Percentiles rank a stretch among this genome's conserved stretches.
phyloP scores from a whole-genome alignment of 2,113 vertebrate genomes.

The Myotis lucifugus region DNA sequence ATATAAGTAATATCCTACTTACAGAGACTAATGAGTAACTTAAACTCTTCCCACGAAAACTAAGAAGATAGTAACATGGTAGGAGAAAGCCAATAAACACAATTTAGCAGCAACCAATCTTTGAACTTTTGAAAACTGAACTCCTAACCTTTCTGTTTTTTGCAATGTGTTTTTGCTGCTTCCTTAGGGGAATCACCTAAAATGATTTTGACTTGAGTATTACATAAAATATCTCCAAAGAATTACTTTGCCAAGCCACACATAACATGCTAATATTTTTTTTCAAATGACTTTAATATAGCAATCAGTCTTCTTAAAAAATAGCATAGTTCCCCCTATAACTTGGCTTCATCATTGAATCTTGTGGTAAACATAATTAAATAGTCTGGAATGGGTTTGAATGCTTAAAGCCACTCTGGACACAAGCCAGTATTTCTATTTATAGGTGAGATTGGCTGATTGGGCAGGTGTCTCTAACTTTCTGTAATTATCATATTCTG shows the following conservation, averaged over 20 bases:
- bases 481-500: slow-evolving; percentile 42
- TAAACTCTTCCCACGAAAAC: neutral
- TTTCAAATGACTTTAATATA: slow-evolving; percentile 69
- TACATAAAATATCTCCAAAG: slow-evolving; percentile 68
- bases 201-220: slow-evolving; percentile 68
- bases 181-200: slow-evolving; percentile 67
- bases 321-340: slow-evolving; percentile 49
- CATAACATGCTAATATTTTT: slow-evolving; percentile 66
- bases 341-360: slow-evolving; percentile 52
- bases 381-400: slow-evolving; percentile 48
- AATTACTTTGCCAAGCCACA: slow-evolving; percentile 63
- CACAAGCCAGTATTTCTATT: slow-evolving; percentile 54
- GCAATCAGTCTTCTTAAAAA: slow-evolving; percentile 69
- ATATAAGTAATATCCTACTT: neutral
- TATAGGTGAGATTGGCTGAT: slow-evolving; percentile 47
- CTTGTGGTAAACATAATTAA: slow-evolving; percentile 72
- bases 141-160: slow-evolving; percentile 37
- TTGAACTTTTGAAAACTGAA: slow-evolving; percentile 44
- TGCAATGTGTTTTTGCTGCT: slow-evolving; percentile 44
- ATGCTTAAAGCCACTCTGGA: slow-evolving; percentile 50
- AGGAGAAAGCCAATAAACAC: neutral
- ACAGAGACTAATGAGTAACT: neutral
- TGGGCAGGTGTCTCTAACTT: slow-evolving; percentile 50
- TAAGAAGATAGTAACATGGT: neutral
- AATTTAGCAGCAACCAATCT: slow-evolving; percentile 28